phyloP scores from a whole-genome alignment of 2,797 vertebrate species.

The Schizopygopsis malacanthus region DNA sequence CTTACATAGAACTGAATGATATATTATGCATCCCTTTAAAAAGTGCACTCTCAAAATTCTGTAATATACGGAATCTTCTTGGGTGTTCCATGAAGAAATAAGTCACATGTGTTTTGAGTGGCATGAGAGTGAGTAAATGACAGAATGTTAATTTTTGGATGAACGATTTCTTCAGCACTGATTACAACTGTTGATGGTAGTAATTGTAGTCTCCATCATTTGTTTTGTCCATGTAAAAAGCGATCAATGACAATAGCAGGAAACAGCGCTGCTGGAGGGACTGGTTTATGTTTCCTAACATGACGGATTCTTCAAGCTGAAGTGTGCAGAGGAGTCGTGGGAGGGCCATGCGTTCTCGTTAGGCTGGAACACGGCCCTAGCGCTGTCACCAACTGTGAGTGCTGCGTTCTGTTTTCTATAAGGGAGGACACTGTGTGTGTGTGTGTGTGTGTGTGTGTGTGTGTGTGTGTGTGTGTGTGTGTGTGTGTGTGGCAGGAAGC shows the following conservation, averaged over 20 bases:
- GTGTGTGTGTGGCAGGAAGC: conserved; percentile 69
- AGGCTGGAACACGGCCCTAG: conserved; percentile 46
- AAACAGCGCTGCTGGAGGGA: conserved; percentile 27
- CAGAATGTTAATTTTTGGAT: neutral
- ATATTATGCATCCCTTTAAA: neutral
- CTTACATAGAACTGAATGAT: neutral
- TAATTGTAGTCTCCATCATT: conserved; percentile 8
- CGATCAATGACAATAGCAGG: conserved; percentile 40
- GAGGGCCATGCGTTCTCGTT: conserved; percentile 16
- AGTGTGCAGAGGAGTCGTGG: conserved; percentile 32
- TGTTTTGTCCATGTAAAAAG: conserved; percentile 41
- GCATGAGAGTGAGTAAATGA: neutral
- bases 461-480: conserved; percentile 37
- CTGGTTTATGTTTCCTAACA: conserved; percentile 32
- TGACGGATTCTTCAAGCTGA: conserved; percentile 32
- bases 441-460: conserved; percentile 39
- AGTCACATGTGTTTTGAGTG: neutral
- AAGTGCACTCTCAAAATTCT: neutral
- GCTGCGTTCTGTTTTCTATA: conserved; percentile 65
- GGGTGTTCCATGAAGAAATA: neutral
- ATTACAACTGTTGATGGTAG: conserved; percentile 13
- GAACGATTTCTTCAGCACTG: conserved; percentile 8
- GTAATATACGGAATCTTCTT: neutral
- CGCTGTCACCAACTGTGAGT: conserved; percentile 52
- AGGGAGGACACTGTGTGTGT: conserved; percentile 65